phyloP scores from a whole-genome alignment of 92 coral and sea anemone species.

The Nematostella vectensis region DNA sequence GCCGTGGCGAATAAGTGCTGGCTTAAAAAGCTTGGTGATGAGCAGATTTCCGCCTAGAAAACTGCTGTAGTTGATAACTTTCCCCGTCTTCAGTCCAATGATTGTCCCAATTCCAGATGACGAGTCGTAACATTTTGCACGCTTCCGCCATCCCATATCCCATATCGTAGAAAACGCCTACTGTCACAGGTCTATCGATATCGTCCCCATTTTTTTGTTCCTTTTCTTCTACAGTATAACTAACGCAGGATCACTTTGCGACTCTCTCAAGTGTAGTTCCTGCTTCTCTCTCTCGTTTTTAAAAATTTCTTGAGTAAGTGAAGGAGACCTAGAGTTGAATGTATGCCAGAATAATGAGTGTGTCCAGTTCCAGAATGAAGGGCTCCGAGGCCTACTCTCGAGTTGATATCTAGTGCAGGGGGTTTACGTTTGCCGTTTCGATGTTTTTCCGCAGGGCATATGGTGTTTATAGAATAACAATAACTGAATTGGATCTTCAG shows the following conservation, averaged over 20 bases:
- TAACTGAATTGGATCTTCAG: constrained; percentile 2
- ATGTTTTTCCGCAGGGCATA: constrained; percentile 5
- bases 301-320: neutral
- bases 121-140: constrained; percentile 9
- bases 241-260: constrained; percentile 8
- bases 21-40: constrained; percentile 11
- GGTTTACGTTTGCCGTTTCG: constrained; percentile 2
- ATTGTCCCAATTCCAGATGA: constrained; percentile 15
- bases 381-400: constrained; percentile 15
- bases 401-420: neutral
- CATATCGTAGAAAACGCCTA: constrained; percentile 14
- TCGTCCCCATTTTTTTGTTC: neutral
- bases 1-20: constrained; percentile 16
- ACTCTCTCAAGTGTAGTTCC: constrained; percentile 6
- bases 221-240: constrained; percentile 6
- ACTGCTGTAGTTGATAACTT: constrained; percentile 5
- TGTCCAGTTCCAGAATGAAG: constrained; percentile 15
- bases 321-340: constrained; percentile 2
- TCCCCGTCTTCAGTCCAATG: constrained; percentile 15
- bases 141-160: constrained; percentile 11
- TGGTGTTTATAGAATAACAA: neutral
- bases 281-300: constrained; percentile 14
- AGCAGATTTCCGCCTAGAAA: no score
- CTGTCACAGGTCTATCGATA: neutral
- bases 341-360: constrained; percentile 7